Base-by-base conservation (phyloP, 2,797 vertebrate genomes). In the Hoplostethus mediterraneus region DNA sequence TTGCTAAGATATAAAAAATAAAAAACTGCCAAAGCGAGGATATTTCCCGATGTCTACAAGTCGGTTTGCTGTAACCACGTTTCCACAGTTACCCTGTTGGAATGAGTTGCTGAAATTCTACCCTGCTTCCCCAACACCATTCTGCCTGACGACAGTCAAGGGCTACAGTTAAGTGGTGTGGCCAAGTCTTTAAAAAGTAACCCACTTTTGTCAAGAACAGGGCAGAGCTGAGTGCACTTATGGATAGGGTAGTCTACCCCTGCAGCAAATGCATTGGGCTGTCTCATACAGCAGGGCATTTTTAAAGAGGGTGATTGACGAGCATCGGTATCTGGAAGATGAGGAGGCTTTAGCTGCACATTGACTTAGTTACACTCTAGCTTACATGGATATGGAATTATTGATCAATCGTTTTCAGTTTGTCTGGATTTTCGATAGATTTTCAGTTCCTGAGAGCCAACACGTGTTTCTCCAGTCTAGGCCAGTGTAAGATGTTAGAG, bases 151-250 rank as follows among this genome's bases (percentile, higher is more conserved):
- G 81, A 81, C 76, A 82, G 75, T 83, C 77, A 71, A 80, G 53
- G 68, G 48, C 75, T 77, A 13, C 73, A 73, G 75, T 77, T 79
- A 85, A 83, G 77, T 67, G 67, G 65, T 71, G 69, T 57, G 69
- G 71, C 69, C 71, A 80, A 66, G 66, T 76, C 81, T 84, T 87
- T 84, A 79, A 77, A 82, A 90, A 87, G 80, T 80, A 86, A 80
- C 75, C 73, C 77, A 80, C 79, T 82, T 80, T 78, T 73, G 73
- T 83, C 66, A 45, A 51, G 71, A 77, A 52, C 49, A 63, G 61
- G 71, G 40, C 54, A 71, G 54, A 16, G 2, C 42, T 73, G 71
- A 10, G 73, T 71, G 69, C 21, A n/a, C 25, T 67, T 6, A 1
- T 44, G 65, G 56, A 78, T 54, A 45, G 71, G 55, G 13, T 56